phyloP scores from a whole-genome alignment of 2,113 vertebrate species.

The Machaerirhynchus nigripectus region DNA sequence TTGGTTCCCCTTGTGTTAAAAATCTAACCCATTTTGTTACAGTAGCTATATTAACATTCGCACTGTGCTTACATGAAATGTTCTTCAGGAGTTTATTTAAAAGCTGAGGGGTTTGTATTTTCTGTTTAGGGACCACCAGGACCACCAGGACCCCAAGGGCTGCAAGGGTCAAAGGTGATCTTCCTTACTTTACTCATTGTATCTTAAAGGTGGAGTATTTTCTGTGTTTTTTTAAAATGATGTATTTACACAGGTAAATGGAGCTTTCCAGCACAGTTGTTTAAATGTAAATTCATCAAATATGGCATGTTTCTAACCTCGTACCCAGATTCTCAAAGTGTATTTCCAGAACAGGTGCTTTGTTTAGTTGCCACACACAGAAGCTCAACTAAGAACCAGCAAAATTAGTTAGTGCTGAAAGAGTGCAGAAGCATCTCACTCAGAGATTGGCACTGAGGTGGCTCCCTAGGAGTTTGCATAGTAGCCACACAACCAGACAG shows the following conservation, averaged over 20 bases:
- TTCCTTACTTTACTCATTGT: neutral
- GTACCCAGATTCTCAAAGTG: neutral
- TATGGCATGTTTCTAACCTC: neutral
- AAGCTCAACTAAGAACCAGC: neutral
- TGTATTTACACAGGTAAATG: neutral
- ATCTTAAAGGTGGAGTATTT: neutral
- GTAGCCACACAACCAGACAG: neutral
- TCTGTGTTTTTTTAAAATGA: neutral
- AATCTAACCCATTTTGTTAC: neutral
- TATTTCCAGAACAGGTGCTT: neutral
- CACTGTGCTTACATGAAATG: neutral
- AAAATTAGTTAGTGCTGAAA: neutral
- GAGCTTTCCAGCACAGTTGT: neutral
- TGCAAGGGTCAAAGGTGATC: constrained; percentile 88
- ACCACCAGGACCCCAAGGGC: constrained; percentile 83
- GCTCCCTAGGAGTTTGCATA: neutral
- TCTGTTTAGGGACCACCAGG: constrained; percentile 89
- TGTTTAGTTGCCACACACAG: neutral
- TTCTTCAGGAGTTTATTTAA: neutral
- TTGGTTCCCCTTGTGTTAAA: neutral
- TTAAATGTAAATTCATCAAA: neutral
- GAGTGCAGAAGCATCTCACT: neutral
- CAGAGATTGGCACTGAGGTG: neutral
- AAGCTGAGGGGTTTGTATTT: neutral
- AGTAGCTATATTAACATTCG: neutral